A percentile compares a stretch with the other conserved stretches of the same genome.
Evolutionary conservation across 2,113 vertebrate genomes (phyloP).

Genomic region (Salvelinus fontinalis): DNA sequence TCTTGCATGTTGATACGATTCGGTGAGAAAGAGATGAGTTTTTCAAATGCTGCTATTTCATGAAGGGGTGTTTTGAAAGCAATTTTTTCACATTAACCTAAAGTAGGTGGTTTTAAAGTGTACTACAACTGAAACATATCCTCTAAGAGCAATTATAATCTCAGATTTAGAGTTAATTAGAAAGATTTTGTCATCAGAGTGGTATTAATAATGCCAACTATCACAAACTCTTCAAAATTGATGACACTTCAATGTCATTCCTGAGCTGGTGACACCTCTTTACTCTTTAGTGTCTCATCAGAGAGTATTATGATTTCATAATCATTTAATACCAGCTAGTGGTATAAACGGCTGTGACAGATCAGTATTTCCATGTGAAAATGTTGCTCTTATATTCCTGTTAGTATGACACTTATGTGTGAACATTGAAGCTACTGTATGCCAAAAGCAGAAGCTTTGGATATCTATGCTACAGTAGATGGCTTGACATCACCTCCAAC

Average conservation of each 20-base stretch:
- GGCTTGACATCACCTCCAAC: no score
- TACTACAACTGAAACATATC: slow-evolving; percentile 19
- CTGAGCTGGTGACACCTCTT: background rate
- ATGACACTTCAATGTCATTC: slow-evolving; percentile 50
- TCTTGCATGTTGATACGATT: slow-evolving; percentile 38
- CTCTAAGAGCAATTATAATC: slow-evolving; percentile 51
- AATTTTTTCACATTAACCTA: background rate
- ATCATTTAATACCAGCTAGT: slow-evolving; percentile 31
- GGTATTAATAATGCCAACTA: slow-evolving; percentile 39
- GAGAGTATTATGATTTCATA: slow-evolving; percentile 36
- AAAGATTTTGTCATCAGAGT: slow-evolving; percentile 28
- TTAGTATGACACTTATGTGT: no score
- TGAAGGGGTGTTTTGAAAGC: background rate
- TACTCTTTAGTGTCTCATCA: background rate
- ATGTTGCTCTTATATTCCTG: no score
- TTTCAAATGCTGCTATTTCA: slow-evolving; percentile 21
- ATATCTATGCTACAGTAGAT: no score
- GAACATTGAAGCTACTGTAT: no score
- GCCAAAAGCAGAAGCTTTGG: no score
- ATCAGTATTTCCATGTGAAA: background rate
- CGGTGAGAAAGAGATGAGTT: slow-evolving; percentile 29
- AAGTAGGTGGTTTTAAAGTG: slow-evolving; percentile 17
- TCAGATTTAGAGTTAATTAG: slow-evolving; percentile 46
- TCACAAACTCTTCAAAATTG: slow-evolving; percentile 27
- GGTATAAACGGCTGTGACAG: background rate